Evolutionary conservation across 2,113 vertebrate species (phyloP), one percentile per base, ranked within the genome.

Genomic region (Atrichornis clamosus): DNA sequence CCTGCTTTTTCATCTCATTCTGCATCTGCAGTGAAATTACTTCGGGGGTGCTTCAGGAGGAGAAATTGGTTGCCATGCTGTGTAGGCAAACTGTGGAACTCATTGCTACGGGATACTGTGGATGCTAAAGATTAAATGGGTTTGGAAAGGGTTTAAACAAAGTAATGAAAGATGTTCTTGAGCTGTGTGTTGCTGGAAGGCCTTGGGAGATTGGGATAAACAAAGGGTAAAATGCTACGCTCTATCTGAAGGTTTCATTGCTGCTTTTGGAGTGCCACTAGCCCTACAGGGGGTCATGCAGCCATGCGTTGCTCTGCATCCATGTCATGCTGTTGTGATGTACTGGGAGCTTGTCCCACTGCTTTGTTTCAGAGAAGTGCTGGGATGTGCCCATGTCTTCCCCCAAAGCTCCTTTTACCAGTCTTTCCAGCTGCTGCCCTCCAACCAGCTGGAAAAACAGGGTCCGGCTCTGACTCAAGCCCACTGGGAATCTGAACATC

Each of bases 1-100:
- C 77, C 91, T 87, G 41, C 72, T 96, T 93, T 95, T 87, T 89
- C 73, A 91, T 95, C 87, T 95, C 41, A 2, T 78, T 89, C 91
- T 75, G 84, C 84, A 77, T 93, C 86, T 86, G 65, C 86, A 78
- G 15, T n/a, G 79, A 83, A 86, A 87, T 79, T 68, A 82, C 82
- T 94, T 90, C 59, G 79, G 80, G 91, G 69, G 19, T 84, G 76
- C 87, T 87, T 89, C 73, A 47, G 30, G 78, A 82, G 89, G 47
- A 89, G 73, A 86, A 95, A 93, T 63, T 22, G 33, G 64, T 90
- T 78, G 76, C 60, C 2, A 2, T 0, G 10, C 50, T 4, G 1
- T 6, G 13, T 60, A 21, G 27, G 76, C 86, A 86, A 90, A 90
- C 86, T 64, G 80, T 0, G 22, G 94, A 89, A 90, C 86, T 75